Conservation (phyloP, 2,113 vertebrate genomes). For the Varanus salvator region DNA sequence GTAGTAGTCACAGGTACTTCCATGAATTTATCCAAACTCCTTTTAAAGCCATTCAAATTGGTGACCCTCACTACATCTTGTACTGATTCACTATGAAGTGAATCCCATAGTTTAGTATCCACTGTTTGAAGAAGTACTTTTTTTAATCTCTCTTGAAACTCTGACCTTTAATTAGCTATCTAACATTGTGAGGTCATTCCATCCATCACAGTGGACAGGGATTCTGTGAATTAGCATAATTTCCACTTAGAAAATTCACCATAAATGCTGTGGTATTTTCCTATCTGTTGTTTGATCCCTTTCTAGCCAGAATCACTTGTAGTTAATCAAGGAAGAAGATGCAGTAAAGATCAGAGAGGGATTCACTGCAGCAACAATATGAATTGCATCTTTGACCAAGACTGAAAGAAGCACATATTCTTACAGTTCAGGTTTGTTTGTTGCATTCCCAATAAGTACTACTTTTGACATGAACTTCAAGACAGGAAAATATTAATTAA, state of each 20-base stretch:
- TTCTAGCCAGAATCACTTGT: not conserved
- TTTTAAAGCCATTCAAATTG: no score
- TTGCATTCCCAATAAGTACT: not conserved
- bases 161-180: not conserved
- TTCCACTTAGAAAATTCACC: not conserved
- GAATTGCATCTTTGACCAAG: not conserved
- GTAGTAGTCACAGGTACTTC: no score
- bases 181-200: not conserved
- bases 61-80: no score
- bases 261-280: no score
- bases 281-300: not conserved
- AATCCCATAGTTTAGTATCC: no score
- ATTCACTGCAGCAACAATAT: not conserved
- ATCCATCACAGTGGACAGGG: not conserved
- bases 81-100: no score
- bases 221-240: not conserved
- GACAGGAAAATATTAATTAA: not conserved
- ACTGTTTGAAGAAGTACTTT: no score
- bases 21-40: no score
- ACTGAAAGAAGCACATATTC: not conserved
- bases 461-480: not conserved
- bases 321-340: not conserved
- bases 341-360: not conserved
- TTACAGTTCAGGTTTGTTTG: not conserved
- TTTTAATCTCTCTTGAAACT: no score